phyloP scores from a whole-genome alignment of 2,797 vertebrate genomes.

The Onychomys arenicola region DNA sequence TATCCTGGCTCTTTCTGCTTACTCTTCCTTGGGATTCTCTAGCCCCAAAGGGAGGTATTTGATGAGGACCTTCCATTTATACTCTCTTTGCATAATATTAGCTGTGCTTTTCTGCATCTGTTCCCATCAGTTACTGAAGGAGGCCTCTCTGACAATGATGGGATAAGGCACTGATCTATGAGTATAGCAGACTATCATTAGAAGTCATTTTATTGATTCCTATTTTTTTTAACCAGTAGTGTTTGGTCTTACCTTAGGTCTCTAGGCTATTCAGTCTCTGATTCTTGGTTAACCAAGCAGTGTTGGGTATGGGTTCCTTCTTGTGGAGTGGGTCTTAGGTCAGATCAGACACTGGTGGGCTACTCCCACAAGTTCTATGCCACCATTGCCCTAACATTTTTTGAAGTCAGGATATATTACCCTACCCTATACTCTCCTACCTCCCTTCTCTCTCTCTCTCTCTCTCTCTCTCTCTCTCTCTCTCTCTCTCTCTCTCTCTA shows the following conservation, averaged over 20 bases:
- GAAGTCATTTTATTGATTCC: neutral
- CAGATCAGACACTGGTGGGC: neutral
- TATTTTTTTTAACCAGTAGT: neutral
- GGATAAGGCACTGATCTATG: no score
- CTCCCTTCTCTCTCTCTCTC: neutral
- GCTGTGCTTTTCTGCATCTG: neutral
- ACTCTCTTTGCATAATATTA: neutral
- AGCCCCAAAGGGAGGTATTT: neutral
- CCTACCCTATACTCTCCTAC: accelerated
- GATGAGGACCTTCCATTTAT: neutral
- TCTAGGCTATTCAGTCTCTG: neutral
- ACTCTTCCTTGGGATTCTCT: neutral
- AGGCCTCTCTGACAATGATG: neutral
- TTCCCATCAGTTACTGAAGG: neutral
- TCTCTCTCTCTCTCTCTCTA: neutral
- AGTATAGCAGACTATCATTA: neutral
- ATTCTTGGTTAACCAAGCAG: neutral
- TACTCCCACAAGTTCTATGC: neutral
- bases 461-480: neutral
- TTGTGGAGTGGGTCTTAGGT: no score
- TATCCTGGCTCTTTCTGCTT: neutral
- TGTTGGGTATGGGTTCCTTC: neutral
- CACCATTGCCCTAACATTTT: neutral
- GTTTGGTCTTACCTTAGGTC: neutral
- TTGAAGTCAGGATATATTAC: neutral